Percentiles rank a stretch among this genome's conserved stretches.
These are phyloP conservation scores for Thomomys bottae DNA, from an alignment of 2,113 vertebrate species.

Conservation along the genomic window DNA sequence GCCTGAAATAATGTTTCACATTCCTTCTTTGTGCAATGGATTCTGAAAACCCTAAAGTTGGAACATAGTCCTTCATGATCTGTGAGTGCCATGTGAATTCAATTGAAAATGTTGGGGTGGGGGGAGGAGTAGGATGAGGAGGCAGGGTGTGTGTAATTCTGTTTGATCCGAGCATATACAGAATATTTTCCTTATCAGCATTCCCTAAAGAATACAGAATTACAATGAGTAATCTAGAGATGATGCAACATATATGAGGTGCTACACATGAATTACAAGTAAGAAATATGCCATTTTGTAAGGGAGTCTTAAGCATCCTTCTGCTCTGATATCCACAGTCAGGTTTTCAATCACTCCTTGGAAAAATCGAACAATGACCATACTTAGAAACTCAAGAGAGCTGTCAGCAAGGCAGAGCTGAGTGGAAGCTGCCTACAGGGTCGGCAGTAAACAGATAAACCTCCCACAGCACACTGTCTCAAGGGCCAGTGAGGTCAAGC, in stretches of 20 bases:
- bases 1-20: not conserved
- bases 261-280: not conserved
- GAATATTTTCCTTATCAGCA: not conserved
- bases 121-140: not conserved
- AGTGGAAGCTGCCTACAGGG: not conserved
- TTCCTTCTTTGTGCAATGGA: not conserved
- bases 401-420: not conserved
- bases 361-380: too few relatives aligned
- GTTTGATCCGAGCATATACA: not conserved
- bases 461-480: not conserved
- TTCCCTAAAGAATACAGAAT: not conserved
- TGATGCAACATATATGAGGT: not conserved
- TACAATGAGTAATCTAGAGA: not conserved
- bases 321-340: not conserved
- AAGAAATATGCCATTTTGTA: not conserved
- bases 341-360: too few relatives aligned
- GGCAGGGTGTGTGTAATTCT: not conserved
- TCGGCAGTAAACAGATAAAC: not conserved
- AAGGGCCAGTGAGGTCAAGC: rapidly evolving
- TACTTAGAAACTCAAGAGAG: not conserved
- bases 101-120: not conserved
- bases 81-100: not conserved
- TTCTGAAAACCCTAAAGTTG: not conserved
- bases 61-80: too few relatives aligned
- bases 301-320: not conserved